Conservation (phyloP, 1,140 invertebrate species). For the Teleogryllus occipitalis region DNA sequence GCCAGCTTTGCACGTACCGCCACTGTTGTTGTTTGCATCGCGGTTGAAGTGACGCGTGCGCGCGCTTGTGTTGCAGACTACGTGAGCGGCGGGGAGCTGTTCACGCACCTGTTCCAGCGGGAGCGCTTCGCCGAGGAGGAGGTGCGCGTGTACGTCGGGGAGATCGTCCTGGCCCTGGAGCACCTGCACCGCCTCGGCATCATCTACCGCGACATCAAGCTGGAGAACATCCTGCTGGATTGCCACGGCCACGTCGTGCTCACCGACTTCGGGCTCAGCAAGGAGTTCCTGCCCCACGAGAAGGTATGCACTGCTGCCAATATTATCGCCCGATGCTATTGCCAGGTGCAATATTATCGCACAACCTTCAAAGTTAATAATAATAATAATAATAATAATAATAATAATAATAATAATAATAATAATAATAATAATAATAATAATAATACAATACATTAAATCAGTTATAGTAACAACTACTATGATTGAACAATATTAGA, state of each 20-base stretch:
- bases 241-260: slow-evolving; percentile 81
- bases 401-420: no score
- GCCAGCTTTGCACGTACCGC: no score
- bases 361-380: no score
- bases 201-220: slow-evolving; percentile 92
- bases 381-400: no score
- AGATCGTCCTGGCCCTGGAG: slow-evolving; percentile 84
- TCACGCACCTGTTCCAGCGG: slow-evolving; percentile 82
- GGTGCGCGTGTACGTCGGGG: slow-evolving; percentile 82
- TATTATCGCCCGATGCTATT: no score
- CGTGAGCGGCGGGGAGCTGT: slow-evolving; percentile 85
- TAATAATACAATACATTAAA: no score
- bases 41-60: not conserved
- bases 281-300: slow-evolving; percentile 69
- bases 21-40: no score
- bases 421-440: no score
- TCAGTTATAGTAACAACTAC: no score
- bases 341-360: no score
- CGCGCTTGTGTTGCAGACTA: slow-evolving; percentile 62
- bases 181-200: slow-evolving; percentile 89
- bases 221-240: slow-evolving; percentile 87
- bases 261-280: slow-evolving; percentile 87
- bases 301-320: slow-evolving; percentile 35
- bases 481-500: no score
- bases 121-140: slow-evolving; percentile 78